Base-by-base conservation (phyloP, 2,113 vertebrate genomes). In the Porphyrio hochstetteri region DNA sequence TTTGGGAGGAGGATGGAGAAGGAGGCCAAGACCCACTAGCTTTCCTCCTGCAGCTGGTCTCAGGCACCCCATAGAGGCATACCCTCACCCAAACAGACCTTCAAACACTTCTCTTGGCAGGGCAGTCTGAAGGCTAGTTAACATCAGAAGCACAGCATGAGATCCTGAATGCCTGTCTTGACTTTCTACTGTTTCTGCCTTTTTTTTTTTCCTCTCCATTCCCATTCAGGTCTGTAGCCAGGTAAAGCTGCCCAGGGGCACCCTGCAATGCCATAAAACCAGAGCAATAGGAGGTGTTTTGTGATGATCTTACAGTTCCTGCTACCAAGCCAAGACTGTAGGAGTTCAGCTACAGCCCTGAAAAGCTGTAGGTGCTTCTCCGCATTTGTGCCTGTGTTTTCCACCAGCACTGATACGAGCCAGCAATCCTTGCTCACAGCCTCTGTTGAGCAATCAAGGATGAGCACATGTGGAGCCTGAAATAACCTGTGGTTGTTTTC, bases 211-310 rank as follows among this genome's bases (percentile, higher is more conserved):
- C 13, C 27, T 29, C 42, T 79, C 44, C 16, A 12, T 70, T 92
- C 16, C 5, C 8, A 35, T 46, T 81, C 56, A 38, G n/a, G 14
- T 38, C 69, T 59, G 88, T 31, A 86, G 36, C 5, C 50, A 70
- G 10, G 3, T 24, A 86, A 42, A 46, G 15, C 28, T 76, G 18
- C 4, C 21, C n/a, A 5, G 2, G 16, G 17, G 10, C 29, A 72
- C 18, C 7, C 36, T 59, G 56, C 40, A 63, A 25, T 13, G 16
- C 13, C 21, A 16, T 3, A 6, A 40, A 65, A 67, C 10, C 0
- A 1, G 21, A 44, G n/a, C 44, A 0, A 0, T 0, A 0, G 16
- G 46, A 56, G 2, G 7, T 82, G 17, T 16, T 84, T 53, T 21
- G 13, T 5, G 1, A 1, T 4, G 12, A 35, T 83, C 17, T 40